Evolutionary conservation across 2,888 invertebrate species (phyloP), one percentile per base, ranked within the genome.

Genomic region (Autographa gamma): DNA sequence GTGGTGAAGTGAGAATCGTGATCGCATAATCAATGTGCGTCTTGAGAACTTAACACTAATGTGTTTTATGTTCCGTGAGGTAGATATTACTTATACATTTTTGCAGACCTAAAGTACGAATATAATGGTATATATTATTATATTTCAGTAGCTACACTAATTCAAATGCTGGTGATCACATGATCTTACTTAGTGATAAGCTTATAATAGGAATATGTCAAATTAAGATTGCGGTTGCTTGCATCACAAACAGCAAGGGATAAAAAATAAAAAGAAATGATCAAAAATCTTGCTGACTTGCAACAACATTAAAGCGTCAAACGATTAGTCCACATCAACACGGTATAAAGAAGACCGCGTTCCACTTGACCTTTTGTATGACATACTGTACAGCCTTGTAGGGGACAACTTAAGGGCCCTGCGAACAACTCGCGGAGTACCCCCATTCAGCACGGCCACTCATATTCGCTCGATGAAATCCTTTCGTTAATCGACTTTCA

Each of bases 401-500:
- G 54, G 25, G 54, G 54, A 25, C 54, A 19, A 56, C 25, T 56
- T 56, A 19, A 56, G 54, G 54, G 13, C 54, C 25, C 54, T 56
- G 25, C 25, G 19, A 19, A 25, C 54, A 56, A 56, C 19, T 13
- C 54, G 25, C 25, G 25, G 25, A 34, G 14, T 1, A 48, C 31
- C 63, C 52, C 66, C 25, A 54, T 58, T 52, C 25, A 32, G 41
- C 43, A 54, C 31, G 13, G 25, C 41, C 66, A 63, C 70, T 76
- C 63, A 41, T 52, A 48, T 79, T 66, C 60, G 59, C 54, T 48
- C 58, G 41, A 62, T 54, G n/a, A 54, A 66, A 25, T 60, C 62
- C 38, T 61, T 69, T 69, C 43, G 56, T 69, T 74, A 75, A 79
- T 79, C 70, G 66, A 75, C 59, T 79, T 54, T 43, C 60, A 66